phyloP scores from a whole-genome alignment of 2,888 invertebrate species.

The Pandemis heparana region DNA sequence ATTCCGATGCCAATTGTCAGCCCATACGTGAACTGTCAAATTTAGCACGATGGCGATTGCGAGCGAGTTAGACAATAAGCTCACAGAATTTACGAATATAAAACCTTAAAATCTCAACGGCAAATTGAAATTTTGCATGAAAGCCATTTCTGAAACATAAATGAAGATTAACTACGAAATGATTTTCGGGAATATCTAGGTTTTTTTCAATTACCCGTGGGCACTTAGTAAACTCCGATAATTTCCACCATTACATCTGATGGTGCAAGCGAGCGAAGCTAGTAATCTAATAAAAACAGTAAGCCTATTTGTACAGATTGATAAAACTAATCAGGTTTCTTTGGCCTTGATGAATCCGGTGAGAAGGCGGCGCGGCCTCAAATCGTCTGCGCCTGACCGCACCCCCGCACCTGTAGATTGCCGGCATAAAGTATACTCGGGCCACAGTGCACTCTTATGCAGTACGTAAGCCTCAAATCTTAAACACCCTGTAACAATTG shows the following conservation, averaged over 20 bases:
- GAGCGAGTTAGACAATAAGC: no score
- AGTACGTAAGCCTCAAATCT: slow-evolving; percentile 1
- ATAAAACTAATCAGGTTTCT: slow-evolving; percentile 14
- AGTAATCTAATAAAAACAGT: neutral
- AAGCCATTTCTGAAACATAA: no score
- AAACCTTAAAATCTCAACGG: no score
- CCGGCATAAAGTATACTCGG: slow-evolving; percentile 30
- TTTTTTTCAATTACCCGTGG: no score
- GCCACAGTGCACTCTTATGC: slow-evolving; percentile 11
- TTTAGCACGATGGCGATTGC: no score
- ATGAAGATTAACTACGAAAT: no score
- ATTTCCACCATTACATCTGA: neutral
- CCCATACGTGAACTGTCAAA: no score
- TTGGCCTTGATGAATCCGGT: slow-evolving; percentile 24
- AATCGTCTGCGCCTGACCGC: slow-evolving; percentile 29
- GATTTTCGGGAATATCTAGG: no score
- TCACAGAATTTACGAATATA: no score
- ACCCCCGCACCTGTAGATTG: slow-evolving; percentile 42
- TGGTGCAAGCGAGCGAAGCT: neutral
- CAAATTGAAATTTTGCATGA: no score
- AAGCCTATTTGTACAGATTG: neutral
- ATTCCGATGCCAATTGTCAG: no score
- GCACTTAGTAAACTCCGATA: neutral
- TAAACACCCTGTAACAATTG: no score
- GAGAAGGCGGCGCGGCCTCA: neutral